These are phyloP conservation scores for Trematocara marginatum DNA, from an alignment of 2,113 vertebrate genomes.

Conservation along the genomic window DNA sequence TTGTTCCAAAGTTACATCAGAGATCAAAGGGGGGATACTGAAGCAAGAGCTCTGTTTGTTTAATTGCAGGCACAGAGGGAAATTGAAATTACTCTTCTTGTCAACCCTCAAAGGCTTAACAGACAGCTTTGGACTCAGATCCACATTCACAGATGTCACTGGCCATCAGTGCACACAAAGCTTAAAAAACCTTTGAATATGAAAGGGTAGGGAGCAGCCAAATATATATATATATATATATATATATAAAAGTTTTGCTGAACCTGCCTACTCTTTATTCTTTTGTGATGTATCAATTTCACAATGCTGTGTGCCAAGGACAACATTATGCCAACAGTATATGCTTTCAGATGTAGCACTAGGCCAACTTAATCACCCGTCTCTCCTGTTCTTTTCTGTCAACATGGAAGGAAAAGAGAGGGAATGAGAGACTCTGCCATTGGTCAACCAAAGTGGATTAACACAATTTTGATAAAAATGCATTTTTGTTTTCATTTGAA, in stretches of 20 bases:
- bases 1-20: constrained; percentile 47
- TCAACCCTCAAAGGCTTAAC: constrained; percentile 14
- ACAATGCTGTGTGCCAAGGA: neutral
- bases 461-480: constrained; percentile 6
- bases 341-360: constrained; percentile 1
- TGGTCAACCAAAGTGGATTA: constrained; percentile 17
- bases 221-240: neutral
- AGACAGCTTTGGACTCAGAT: constrained; percentile 1
- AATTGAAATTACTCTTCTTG: neutral
- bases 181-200: neutral
- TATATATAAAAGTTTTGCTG: neutral
- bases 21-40: constrained; percentile 11
- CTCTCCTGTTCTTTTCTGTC: constrained; percentile 10
- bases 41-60: neutral
- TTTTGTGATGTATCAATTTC: neutral
- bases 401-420: neutral
- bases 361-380: constrained; percentile 15
- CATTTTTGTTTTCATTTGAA: neutral
- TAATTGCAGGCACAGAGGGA: constrained; percentile 9
- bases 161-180: neutral
- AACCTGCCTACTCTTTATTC: neutral
- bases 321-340: neutral
- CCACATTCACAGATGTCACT: neutral
- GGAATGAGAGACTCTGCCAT: neutral
- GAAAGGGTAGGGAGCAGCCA: neutral